Evolutionary conservation across 2,888 invertebrate species (phyloP).

Genomic region (Drosophila meridionalis): DNA sequence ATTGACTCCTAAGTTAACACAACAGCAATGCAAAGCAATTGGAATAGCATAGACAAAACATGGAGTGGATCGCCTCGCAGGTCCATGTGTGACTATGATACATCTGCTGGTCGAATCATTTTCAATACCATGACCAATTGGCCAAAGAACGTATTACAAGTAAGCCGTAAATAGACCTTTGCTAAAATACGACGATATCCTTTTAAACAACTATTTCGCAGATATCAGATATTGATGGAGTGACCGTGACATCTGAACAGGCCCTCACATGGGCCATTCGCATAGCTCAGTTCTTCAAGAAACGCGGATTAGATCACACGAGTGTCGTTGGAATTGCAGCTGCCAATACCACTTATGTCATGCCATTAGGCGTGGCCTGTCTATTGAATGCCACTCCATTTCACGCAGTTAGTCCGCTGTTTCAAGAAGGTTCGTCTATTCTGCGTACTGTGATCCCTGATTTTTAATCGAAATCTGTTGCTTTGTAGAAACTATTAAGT

Average conservation of each 20-base stretch:
- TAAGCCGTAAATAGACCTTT: neutral
- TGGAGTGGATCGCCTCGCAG: conserved; percentile 1
- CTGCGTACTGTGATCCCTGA: neutral
- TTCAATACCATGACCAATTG: conserved; percentile 1
- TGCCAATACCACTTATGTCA: conserved; percentile 1
- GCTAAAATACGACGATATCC: too few species aligned
- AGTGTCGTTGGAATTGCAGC: conserved; percentile 54
- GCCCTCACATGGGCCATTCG: conserved; percentile 59
- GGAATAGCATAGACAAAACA: conserved; percentile 19
- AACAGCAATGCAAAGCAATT: conserved; percentile 13
- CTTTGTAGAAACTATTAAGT: conserved; percentile 40
- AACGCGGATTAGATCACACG: conserved; percentile 52
- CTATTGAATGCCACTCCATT: conserved; percentile 7
- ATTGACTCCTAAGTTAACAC: neutral
- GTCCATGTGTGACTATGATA: neutral
- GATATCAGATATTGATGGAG: conserved; percentile 65
- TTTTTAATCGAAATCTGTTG: neutral
- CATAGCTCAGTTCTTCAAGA: conserved; percentile 61
- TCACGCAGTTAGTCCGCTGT: neutral
- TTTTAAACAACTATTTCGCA: conserved; percentile 5
- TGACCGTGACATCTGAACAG: conserved; percentile 49
- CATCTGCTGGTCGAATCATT: conserved; percentile 3
- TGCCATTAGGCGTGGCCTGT: conserved; percentile 11
- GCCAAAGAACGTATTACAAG: conserved; percentile 1
- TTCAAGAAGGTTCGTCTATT: neutral